Evolutionary conservation across 2,113 vertebrate species (phyloP), one percentile per base, ranked within the genome.

Genomic region (Catagonus wagneri): DNA sequence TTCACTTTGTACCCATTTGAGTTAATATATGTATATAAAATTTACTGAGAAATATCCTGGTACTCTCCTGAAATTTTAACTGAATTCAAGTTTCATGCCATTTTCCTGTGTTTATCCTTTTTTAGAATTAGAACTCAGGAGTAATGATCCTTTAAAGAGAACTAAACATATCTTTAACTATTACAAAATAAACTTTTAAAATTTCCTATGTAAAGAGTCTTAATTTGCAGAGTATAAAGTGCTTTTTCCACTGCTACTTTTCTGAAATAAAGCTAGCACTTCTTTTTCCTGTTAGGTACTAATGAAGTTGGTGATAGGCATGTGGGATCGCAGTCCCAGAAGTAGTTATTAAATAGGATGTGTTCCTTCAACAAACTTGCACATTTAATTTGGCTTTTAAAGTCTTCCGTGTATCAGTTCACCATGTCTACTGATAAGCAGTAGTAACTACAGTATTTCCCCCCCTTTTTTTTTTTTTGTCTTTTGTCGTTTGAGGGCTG

Each of bases 1-100:
- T 91, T 94, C 87, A 50, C 56, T 95, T 84, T 83, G 56, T 71
- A 58, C 90, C 25, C n/a, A 65, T 90, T 86, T 95, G 29, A 93
- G 32, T 93, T 93, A 15, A 89, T 66, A 81, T 81, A 54, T 83
- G 6, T 81, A 27, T 90, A 0, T 97, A 90, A 83, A 92, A 87
- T 66, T 69, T 95, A 16, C 23, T 69, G 10, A 88, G 63, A 72
- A 44, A 58, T 91, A 52, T 7, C 20, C 17, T 69, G 23, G 15
- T 91, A 86, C 22, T 94, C 10, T 78, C 56, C n/a, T 92, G 75
- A 50, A 96, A 75, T 79, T 60, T 92, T 90, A 87, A 87, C 34
- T 96, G 14, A 79, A 76, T 90, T 86, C 80, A 74, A n/a, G 32
- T 71, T 94, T 83, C 10, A n/a, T 92, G 63, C 6, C 7, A 52